Percentiles rank a stretch among this genome's conserved stretches.
Evolutionary conservation across 2,888 invertebrate genomes (phyloP).

Genomic region (Hydroisotoma schaefferi): DNA sequence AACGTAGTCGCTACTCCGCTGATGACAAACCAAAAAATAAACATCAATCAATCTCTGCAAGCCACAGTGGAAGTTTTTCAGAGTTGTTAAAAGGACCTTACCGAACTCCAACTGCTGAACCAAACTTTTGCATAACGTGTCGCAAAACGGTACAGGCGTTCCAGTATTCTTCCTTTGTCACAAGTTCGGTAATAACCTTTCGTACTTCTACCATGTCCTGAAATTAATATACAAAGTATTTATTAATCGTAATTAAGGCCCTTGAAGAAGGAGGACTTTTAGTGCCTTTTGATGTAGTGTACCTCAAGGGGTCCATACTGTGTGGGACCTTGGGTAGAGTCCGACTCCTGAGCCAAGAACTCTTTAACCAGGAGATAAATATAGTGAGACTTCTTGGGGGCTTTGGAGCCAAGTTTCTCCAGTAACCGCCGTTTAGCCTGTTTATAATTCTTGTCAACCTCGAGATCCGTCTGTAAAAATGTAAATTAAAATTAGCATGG

Average conservation of each 20-base stretch:
- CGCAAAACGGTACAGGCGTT: constrained; percentile 1
- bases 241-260: not conserved
- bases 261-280: not conserved
- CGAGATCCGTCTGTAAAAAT: no score
- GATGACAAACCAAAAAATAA: not conserved
- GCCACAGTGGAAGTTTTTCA: not conserved
- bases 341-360: not conserved
- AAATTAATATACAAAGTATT: no score
- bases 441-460: not conserved
- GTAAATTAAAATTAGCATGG: no score
- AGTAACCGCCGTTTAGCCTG: no score
- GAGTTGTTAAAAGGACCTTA: not conserved
- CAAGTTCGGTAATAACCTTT: not conserved
- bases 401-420: not conserved
- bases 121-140: not conserved
- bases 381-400: not conserved
- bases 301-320: not conserved
- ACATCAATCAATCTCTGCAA: not conserved
- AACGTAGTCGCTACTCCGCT: not conserved
- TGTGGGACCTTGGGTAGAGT: not conserved
- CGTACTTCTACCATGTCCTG: constrained; percentile 3
- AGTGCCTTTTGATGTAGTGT: not conserved
- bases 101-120: not conserved
- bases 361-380: constrained; percentile 2
- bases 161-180: constrained; percentile 1